These are phyloP conservation scores for Perognathus longimembris DNA, from an alignment of 2,113 vertebrate species.

Conservation along the genomic window DNA sequence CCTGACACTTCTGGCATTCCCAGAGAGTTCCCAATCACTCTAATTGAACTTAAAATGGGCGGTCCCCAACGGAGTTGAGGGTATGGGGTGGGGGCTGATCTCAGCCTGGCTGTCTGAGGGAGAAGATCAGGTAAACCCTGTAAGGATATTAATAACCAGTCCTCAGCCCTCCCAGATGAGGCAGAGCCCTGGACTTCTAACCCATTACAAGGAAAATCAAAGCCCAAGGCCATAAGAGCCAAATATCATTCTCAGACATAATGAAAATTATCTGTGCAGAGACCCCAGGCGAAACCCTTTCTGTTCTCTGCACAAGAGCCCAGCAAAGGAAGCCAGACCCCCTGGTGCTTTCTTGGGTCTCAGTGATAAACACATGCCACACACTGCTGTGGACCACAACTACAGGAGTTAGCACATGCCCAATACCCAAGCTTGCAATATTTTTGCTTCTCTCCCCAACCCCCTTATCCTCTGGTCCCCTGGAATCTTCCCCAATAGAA, in stretches of 20 bases:
- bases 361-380: neutral
- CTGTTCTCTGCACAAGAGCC: neutral
- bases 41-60: neutral
- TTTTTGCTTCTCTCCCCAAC: conserved; percentile 12
- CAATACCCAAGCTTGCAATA: neutral
- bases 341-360: neutral
- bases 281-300: conserved; percentile 66
- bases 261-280: conserved; percentile 75
- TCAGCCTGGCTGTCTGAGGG: conserved; percentile 34
- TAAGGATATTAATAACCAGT: conserved; percentile 71
- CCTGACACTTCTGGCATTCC: conserved; percentile 40
- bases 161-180: conserved; percentile 59
- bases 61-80: conserved; percentile 50
- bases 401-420: neutral
- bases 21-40: conserved; percentile 37
- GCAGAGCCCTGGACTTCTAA: conserved; percentile 68
- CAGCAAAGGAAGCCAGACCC: no score
- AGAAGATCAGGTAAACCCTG: conserved; percentile 56
- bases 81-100: neutral
- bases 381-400: neutral
- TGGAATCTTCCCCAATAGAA: conserved; percentile 71
- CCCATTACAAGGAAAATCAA: conserved; percentile 77
- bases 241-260: conserved; percentile 74
- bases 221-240: conserved; percentile 69
- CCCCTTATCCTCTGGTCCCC: neutral